phyloP scores from a whole-genome alignment of 2,113 vertebrate species.

The Calyptomena viridis region DNA sequence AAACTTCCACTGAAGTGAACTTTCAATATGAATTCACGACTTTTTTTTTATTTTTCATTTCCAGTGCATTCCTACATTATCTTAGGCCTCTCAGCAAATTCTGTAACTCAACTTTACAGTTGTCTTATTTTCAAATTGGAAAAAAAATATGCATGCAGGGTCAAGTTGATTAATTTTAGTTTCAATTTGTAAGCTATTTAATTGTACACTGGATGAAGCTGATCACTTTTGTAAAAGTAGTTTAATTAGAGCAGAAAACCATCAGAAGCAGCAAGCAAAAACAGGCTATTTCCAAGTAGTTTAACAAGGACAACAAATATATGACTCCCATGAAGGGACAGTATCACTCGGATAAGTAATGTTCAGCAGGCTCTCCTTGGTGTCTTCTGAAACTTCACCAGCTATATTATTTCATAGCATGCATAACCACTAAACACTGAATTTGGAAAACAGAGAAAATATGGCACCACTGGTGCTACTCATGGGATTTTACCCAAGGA shows the following conservation, averaged over 20 bases:
- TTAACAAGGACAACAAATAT: background rate
- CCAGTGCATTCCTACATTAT: background rate
- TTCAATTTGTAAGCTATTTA: background rate
- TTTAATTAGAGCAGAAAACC: background rate
- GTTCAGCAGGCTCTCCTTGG: background rate
- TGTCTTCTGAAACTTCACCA: background rate
- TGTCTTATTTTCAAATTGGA: background rate
- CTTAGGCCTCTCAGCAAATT: background rate
- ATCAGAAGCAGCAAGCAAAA: background rate
- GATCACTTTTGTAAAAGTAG: background rate
- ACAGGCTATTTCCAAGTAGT: background rate
- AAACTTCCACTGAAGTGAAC: background rate
- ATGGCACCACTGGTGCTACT: background rate
- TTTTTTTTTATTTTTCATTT: background rate
- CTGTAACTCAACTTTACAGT: background rate
- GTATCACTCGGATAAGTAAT: background rate
- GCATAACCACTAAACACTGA: conserved; percentile 23
- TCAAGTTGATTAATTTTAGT: background rate
- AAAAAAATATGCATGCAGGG: background rate
- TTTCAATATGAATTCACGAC: background rate
- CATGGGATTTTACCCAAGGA: conserved; percentile 70
- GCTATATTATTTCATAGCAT: background rate
- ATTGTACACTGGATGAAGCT: background rate
- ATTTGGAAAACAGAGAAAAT: background rate
- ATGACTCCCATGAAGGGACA: background rate